Percentiles rank a stretch among this genome's conserved stretches.
Evolutionary conservation across 2,888 invertebrate genomes (phyloP).

Genomic region (Anoncus sp.): DNA sequence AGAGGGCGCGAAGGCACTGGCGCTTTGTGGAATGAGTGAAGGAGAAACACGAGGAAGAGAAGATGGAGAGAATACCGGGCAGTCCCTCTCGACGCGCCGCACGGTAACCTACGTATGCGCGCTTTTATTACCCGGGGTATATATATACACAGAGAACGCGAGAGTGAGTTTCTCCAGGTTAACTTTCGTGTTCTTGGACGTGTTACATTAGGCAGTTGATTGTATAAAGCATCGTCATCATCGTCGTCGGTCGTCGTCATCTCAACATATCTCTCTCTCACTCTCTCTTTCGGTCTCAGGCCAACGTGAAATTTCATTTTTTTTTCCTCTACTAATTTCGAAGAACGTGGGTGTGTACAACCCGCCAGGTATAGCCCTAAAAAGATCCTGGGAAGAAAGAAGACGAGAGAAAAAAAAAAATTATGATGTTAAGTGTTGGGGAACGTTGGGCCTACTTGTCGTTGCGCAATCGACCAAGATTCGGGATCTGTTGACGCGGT

Average conservation of each 20-base stretch:
- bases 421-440: conserved; percentile 44
- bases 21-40: conserved; percentile 34
- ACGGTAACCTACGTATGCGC: conserved; percentile 77
- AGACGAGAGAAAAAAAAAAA: conserved; percentile 26
- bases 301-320: conserved; percentile 33
- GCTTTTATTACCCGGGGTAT: conserved; percentile 75
- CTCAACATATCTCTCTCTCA: conserved; percentile 15
- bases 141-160: conserved; percentile 40
- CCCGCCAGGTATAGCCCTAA: conserved; percentile 20
- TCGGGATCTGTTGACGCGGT: conserved; percentile 29
- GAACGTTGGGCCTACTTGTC: conserved; percentile 25
- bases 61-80: conserved; percentile 76
- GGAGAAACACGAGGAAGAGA: conserved; percentile 64
- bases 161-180: conserved; percentile 38
- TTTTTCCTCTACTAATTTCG: conserved; percentile 24
- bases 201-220: conserved; percentile 21
- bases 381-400: conserved; percentile 12
- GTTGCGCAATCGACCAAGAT: conserved; percentile 53
- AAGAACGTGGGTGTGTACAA: conserved; percentile 28
- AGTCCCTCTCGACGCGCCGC: conserved; percentile 78
- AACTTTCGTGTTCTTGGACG: conserved; percentile 27
- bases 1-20: conserved; percentile 37
- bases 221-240: conserved; percentile 47
- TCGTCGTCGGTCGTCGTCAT: conserved; percentile 49
- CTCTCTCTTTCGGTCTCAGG: neutral